These are phyloP conservation scores for Pipra filicauda DNA, from an alignment of 2,113 vertebrate species.

Conservation along the genomic window DNA sequence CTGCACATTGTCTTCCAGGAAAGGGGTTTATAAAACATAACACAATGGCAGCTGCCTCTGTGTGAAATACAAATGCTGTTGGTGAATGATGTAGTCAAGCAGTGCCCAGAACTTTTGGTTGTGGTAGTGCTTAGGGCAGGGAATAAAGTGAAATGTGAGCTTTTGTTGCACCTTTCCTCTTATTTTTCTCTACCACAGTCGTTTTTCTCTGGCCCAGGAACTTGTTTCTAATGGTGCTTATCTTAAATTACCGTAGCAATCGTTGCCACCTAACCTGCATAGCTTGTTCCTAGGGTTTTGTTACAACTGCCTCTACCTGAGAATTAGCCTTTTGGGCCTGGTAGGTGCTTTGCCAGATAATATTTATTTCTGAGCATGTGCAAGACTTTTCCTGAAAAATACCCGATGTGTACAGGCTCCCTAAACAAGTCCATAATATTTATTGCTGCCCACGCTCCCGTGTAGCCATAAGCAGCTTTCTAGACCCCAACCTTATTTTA, in stretches of 20 bases:
- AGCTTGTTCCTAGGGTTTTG: background rate
- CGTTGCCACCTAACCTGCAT: accelerated
- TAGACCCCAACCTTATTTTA: background rate
- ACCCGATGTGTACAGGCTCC: background rate
- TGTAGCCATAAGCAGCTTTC: background rate
- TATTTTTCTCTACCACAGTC: background rate
- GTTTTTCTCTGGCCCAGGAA: background rate
- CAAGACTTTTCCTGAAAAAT: background rate
- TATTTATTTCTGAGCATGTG: background rate
- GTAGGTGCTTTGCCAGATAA: background rate
- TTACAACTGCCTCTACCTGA: background rate
- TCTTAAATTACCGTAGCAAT: background rate
- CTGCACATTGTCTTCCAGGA: background rate
- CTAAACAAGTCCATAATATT: background rate
- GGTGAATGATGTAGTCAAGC: background rate
- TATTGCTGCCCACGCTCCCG: background rate
- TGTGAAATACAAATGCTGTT: background rate
- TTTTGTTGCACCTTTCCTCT: background rate
- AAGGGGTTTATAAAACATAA: background rate
- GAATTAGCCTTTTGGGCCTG: background rate
- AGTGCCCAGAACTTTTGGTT: background rate
- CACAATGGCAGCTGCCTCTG: background rate
- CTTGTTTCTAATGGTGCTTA: background rate
- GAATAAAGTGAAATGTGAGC: background rate
- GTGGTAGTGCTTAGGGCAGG: background rate